Conservation (phyloP, 2,113 vertebrate species). For the Ochotona princeps region DNA sequence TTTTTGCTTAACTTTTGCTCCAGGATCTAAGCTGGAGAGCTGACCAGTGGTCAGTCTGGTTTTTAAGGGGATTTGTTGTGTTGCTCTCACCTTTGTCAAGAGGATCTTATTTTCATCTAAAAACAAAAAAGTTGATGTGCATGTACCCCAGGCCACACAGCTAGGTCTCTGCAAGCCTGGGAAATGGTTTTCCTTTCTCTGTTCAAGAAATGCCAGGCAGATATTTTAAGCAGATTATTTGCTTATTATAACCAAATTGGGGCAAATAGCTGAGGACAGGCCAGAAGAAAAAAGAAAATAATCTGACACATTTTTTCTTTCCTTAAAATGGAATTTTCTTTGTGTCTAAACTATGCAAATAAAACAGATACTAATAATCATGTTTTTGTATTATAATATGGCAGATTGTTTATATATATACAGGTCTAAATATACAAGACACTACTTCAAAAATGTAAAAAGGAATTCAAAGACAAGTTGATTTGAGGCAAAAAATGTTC, state of each 20-base stretch:
- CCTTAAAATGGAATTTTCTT: slow-evolving; percentile 22
- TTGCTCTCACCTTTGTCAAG: slow-evolving; percentile 39
- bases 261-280: neutral
- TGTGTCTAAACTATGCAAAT: slow-evolving; percentile 58
- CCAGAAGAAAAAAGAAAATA: slow-evolving; percentile 54
- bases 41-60: neutral
- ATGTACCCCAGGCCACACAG: neutral
- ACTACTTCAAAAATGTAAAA: too few relatives aligned
- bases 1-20: neutral
- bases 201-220: neutral
- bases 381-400: neutral
- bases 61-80: neutral
- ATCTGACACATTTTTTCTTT: slow-evolving; percentile 31
- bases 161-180: neutral
- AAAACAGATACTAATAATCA: neutral
- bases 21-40: neutral
- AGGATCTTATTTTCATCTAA: slow-evolving; percentile 12
- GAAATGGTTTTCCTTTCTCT: slow-evolving; percentile 44
- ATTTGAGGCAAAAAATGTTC: too few relatives aligned
- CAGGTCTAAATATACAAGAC: neutral
- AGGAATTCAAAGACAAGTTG: too few relatives aligned
- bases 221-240: neutral
- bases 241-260: slow-evolving; percentile 25
- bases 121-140: slow-evolving; percentile 24
- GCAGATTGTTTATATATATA: neutral